These are phyloP conservation scores for Percopsis transmontana DNA, from an alignment of 2,113 vertebrate genomes.

Conservation along the genomic window DNA sequence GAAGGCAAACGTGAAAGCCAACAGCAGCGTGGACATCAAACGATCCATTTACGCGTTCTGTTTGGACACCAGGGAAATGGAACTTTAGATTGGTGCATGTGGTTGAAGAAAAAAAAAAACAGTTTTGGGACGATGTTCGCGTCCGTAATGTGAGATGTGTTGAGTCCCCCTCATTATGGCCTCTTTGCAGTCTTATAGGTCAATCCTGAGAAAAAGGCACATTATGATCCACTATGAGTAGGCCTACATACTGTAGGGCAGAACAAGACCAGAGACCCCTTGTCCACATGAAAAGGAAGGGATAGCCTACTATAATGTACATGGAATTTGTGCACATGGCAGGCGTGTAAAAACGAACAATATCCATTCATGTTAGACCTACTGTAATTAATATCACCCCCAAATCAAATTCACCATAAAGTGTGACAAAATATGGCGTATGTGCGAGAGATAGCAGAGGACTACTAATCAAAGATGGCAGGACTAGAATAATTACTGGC, in stretches of 20 bases:
- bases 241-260: no score
- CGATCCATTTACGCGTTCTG: slow-evolving; percentile 92
- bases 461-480: slow-evolving; percentile 18
- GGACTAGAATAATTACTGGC: slow-evolving; percentile 40
- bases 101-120: not conserved
- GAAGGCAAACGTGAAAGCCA: slow-evolving; percentile 88
- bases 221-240: slow-evolving; percentile 55
- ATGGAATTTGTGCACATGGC: not conserved
- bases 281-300: slow-evolving; percentile 7
- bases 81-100: slow-evolving; percentile 82
- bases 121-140: not conserved
- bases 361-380: slow-evolving; percentile 37
- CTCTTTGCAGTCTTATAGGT: slow-evolving; percentile 50
- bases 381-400: not conserved
- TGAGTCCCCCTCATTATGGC: slow-evolving; percentile 43
- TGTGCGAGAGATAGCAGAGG: slow-evolving; percentile 12
- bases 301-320: not conserved
- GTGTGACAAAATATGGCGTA: slow-evolving; percentile 2
- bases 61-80: slow-evolving; percentile 90
- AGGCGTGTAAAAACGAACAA: slow-evolving; percentile 11
- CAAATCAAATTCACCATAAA: not conserved
- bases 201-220: slow-evolving; percentile 58
- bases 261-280: not conserved
- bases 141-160: slow-evolving; percentile 20
- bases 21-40: slow-evolving; percentile 88